These are phyloP conservation scores for Heterotis niloticus DNA, from an alignment of 2,113 vertebrate genomes.

Conservation along the genomic window DNA sequence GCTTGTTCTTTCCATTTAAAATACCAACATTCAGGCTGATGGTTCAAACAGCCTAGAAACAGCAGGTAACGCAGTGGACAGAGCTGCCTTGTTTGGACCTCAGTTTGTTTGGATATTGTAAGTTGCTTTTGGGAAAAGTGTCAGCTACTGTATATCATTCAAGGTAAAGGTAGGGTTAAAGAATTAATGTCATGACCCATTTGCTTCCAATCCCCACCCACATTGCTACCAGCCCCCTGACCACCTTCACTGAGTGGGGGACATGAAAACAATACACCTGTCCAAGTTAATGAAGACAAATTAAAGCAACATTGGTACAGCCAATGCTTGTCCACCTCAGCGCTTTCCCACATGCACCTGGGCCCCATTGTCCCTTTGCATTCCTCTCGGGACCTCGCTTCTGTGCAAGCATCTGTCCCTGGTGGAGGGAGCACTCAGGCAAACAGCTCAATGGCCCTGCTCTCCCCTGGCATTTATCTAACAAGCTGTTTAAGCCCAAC, in stretches of 20 bases:
- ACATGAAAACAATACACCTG: neutral
- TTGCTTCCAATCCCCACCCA: neutral
- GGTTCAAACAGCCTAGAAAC: too few species aligned
- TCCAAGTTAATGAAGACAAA: conserved; percentile 9
- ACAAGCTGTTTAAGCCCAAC: neutral
- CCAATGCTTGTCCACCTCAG: neutral
- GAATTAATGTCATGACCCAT: too few species aligned
- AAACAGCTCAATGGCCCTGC: neutral
- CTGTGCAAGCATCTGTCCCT: neutral
- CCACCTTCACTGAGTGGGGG: neutral
- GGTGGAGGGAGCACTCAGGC: neutral
- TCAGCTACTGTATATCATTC: too few species aligned
- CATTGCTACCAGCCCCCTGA: neutral
- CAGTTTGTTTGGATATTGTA: too few species aligned
- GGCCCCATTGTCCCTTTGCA: neutral
- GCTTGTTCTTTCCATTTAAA: too few species aligned
- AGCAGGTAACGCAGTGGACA: too few species aligned
- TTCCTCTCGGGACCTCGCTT: neutral
- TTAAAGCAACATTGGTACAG: neutral
- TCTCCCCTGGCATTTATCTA: neutral
- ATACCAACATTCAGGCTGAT: too few species aligned
- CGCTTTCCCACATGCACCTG: neutral
- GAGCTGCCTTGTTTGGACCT: too few species aligned
- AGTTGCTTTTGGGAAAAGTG: too few species aligned
- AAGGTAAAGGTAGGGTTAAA: too few species aligned